A percentile compares a stretch with the other conserved stretches of the same genome.
Evolutionary conservation across 2,888 invertebrate species (phyloP).

Genomic region (Beris chalybata): DNA sequence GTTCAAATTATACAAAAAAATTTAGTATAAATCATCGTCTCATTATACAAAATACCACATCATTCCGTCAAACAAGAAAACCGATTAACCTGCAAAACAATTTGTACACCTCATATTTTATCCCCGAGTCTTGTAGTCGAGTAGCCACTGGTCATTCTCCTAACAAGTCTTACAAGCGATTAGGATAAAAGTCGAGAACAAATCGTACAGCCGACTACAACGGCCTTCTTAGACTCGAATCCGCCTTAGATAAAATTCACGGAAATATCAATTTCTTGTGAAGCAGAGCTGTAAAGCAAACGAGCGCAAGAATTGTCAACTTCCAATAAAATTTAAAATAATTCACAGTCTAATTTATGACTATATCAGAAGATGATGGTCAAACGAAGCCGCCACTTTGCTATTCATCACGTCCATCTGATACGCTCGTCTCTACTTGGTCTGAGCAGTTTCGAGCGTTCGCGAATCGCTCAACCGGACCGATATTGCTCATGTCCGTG

Average conservation of each 20-base stretch:
- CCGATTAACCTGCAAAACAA: constrained; percentile 19
- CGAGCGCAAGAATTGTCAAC: constrained; percentile 32
- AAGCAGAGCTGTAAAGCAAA: constrained; percentile 11
- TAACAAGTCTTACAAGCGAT: not conserved
- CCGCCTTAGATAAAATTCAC: constrained; percentile 34
- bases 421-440: not conserved
- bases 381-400: constrained; percentile 30
- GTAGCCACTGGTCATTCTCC: not conserved
- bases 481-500: no score
- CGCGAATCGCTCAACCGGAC: not conserved
- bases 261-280: constrained; percentile 27
- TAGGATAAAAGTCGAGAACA: not conserved
- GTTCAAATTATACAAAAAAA: not conserved
- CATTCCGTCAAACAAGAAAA: constrained; percentile 6
- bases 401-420: constrained; percentile 31
- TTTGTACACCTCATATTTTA: constrained; percentile 15
- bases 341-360: constrained; percentile 32
- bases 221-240: constrained; percentile 15
- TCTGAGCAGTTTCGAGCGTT: not conserved
- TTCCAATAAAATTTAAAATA: constrained; percentile 35
- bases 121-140: not conserved
- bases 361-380: constrained; percentile 31
- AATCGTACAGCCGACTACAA: not conserved
- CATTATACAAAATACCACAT: not conserved
- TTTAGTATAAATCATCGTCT: constrained; percentile 3